phyloP scores from a whole-genome alignment of 2,888 invertebrate genomes.

The Panorpa germanica region DNA sequence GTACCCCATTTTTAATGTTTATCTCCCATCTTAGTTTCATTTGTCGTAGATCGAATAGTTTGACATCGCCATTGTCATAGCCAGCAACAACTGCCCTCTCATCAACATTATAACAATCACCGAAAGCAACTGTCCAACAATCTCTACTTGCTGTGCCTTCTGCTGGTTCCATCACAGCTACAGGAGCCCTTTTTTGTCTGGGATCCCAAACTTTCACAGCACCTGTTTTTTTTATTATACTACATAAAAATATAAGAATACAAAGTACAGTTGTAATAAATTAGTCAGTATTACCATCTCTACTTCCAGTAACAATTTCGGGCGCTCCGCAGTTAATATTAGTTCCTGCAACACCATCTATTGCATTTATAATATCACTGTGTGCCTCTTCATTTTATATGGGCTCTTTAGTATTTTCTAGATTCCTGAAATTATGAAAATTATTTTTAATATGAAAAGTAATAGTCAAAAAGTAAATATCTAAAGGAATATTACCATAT shows the following conservation, averaged over 20 bases:
- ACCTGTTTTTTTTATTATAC: too few species aligned
- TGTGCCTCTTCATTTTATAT: constrained; percentile 70
- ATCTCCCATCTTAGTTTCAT: constrained; percentile 81
- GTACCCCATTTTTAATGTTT: constrained; percentile 82
- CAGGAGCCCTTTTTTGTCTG: constrained; percentile 72
- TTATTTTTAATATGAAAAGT: too few species aligned
- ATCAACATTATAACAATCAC: constrained; percentile 71
- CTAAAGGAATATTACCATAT: too few species aligned
- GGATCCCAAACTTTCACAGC: constrained; percentile 92
- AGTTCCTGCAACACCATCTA: constrained; percentile 80
- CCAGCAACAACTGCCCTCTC: constrained; percentile 81
- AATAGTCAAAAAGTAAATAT: too few species aligned
- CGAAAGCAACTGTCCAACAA: constrained; percentile 89
- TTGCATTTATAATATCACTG: constrained; percentile 69
- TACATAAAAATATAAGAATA: too few species aligned
- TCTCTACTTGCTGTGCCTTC: constrained; percentile 55
- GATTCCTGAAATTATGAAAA: constrained; percentile 58
- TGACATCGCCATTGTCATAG: constrained; percentile 91
- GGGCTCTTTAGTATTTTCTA: constrained; percentile 52
- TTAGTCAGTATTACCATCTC: too few species aligned
- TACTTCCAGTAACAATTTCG: constrained; percentile 84
- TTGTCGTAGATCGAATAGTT: constrained; percentile 74
- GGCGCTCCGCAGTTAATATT: constrained; percentile 76
- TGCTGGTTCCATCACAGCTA: constrained; percentile 70
- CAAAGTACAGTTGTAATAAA: too few species aligned